A percentile compares a stretch with the other conserved stretches of the same genome.
Evolutionary conservation across 1,140 invertebrate species (phyloP).

Genomic region (Dinothrombium tinctorium): DNA sequence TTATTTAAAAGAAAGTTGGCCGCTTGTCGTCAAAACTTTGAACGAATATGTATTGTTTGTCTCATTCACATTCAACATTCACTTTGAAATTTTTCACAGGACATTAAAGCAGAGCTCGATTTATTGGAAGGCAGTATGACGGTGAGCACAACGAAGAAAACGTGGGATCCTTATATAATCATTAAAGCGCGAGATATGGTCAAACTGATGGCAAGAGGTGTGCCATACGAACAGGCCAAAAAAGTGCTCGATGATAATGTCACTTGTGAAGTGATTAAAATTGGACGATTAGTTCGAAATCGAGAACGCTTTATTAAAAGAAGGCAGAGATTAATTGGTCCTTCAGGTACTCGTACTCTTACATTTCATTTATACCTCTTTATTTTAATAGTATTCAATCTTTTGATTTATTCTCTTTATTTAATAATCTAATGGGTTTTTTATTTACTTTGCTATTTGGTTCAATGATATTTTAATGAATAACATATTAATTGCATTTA

Average conservation of each 20-base stretch:
- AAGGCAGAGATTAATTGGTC: constrained; percentile 77
- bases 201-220: constrained; percentile 77
- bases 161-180: constrained; percentile 95
- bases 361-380: too few species aligned
- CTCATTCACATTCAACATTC: not conserved
- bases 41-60: constrained; percentile 6
- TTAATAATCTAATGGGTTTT: constrained; percentile 2
- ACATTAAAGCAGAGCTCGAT: constrained; percentile 74
- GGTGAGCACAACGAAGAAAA: constrained; percentile 83
- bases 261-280: constrained; percentile 90
- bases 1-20: constrained; percentile 88
- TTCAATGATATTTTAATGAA: not conserved
- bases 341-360: too few species aligned
- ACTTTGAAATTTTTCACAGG: constrained; percentile 20
- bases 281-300: constrained; percentile 65
- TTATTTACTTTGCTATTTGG: not conserved
- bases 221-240: constrained; percentile 72
- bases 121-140: constrained; percentile 83
- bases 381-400: constrained; percentile 43
- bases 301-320: constrained; percentile 89
- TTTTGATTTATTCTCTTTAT: not conserved
- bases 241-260: constrained; percentile 53
- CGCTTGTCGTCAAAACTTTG: constrained; percentile 65
- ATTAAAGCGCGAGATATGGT: constrained; percentile 90
- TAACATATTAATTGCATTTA: not conserved